Base-by-base conservation (phyloP, 2,113 vertebrate genomes). In the Motacilla alba region DNA sequence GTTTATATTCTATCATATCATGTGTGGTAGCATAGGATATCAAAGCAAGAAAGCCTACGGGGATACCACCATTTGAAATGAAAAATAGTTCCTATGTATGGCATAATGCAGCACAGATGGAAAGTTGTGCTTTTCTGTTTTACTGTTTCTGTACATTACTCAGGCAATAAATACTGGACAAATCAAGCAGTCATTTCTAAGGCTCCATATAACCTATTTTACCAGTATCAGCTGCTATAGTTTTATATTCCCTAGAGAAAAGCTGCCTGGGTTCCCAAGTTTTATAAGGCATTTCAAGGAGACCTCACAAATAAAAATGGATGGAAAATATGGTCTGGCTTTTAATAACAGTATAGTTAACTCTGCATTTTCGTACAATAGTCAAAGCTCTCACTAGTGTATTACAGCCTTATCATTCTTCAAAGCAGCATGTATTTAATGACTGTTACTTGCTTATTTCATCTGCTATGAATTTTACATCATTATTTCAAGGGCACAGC, bases 61-160 rank as follows among this genome's bases (percentile, higher is more conserved):
- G 93, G 84, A 87, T 81, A 86, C 95, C 82, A 93, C 80, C 84
- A 94, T 93, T 96, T 89, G 92, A 95, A 50, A 95, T 97, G 96
- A 98, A 98, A 97, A 98, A 97, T 94, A 92, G 84, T 78, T 93
- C 93, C 92, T 94, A 67, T 41, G 72, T 88, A 89, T 89, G 94
- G 97, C 62, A 69, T 97, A 98, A 97, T 95, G 90, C 89, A 95
- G 92, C 90, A 87, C 95, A 97, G 96, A 97, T 98, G 97, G 96
- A 97, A 97, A 97, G 85, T 62, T 87, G 93, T 64, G 89, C 91
- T 89, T 90, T 93, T 87, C 78, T 95, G 67, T 79, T 96, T 94
- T 94, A 90, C 94, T 93, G 52, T 97, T 97, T 97, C 95, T 95
- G 83, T 91, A 52, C 69, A 83, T 95, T 96, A 92, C 74, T 81